These are phyloP conservation scores for Copsychus sechellarum DNA, from an alignment of 2,113 vertebrate genomes.

Conservation along the genomic window DNA sequence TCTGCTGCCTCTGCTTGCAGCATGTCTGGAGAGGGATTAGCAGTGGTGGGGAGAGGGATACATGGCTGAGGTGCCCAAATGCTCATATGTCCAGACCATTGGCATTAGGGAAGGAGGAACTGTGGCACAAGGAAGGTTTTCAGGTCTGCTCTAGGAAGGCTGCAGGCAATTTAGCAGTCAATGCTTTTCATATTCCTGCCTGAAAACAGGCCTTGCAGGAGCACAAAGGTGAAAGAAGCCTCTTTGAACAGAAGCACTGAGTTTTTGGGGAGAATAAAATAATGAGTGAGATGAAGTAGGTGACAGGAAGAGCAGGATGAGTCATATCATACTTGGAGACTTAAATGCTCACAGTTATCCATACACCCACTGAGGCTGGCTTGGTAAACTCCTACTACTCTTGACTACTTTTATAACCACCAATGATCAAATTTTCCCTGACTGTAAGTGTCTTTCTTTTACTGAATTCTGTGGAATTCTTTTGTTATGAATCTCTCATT, in stretches of 20 bases:
- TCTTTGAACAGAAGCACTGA: neutral
- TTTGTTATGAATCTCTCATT: neutral
- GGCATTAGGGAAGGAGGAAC: neutral
- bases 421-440: neutral
- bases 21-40: neutral
- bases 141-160: neutral
- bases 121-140: neutral
- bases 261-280: neutral
- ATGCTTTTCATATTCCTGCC: neutral
- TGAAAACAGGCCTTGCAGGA: neutral
- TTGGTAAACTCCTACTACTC: neutral
- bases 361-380: neutral
- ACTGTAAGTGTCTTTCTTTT: neutral
- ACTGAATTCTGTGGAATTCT: neutral
- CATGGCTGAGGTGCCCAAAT: neutral
- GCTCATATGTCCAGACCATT: accelerated
- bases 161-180: neutral
- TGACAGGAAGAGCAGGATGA: neutral
- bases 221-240: neutral
- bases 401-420: neutral
- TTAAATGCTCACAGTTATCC: accelerated
- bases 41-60: neutral
- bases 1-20: neutral
- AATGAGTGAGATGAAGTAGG: neutral
- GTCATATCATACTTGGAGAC: neutral